These are phyloP conservation scores for Danaus plexippus DNA, from an alignment of 1,140 invertebrate species.

Conservation along the genomic window DNA sequence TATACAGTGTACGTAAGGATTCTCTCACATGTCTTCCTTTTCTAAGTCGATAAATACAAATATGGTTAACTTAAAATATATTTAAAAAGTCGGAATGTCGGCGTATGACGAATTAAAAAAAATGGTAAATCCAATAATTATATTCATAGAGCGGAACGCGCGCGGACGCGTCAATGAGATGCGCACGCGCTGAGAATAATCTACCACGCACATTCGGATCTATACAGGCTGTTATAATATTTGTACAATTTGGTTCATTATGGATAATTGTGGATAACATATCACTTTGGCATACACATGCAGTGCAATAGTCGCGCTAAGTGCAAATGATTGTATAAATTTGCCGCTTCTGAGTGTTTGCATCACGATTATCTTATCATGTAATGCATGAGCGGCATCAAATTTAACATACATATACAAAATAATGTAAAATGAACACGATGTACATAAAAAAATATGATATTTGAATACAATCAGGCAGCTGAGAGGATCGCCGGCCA, in stretches of 20 bases:
- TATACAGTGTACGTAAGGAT: too few species aligned
- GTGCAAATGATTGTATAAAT: too few species aligned
- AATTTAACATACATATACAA: conserved; percentile 9
- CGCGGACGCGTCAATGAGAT: conserved; percentile 36
- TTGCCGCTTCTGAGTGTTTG: too few species aligned
- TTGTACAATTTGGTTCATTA: too few species aligned
- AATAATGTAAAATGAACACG: neutral
- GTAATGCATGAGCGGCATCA: neutral
- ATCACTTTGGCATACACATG: too few species aligned
- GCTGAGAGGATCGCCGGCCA: conserved; percentile 27
- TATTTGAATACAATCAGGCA: conserved; percentile 57
- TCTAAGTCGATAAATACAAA: too few species aligned
- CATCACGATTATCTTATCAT: too few species aligned
- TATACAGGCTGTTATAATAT: conserved; percentile 26
- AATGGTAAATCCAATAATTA: conserved; percentile 35
- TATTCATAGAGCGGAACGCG: conserved; percentile 45
- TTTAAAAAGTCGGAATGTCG: conserved; percentile 12
- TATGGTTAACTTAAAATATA: too few species aligned
- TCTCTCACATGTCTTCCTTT: too few species aligned
- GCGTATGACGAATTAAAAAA: conserved; percentile 41
- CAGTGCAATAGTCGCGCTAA: too few species aligned
- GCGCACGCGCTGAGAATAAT: conserved; percentile 51
- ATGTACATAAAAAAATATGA: conserved; percentile 27
- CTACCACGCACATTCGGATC: conserved; percentile 20
- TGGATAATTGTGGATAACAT: too few species aligned